Evolutionary conservation across 2,888 invertebrate genomes (phyloP), one percentile per base, ranked within the genome.

Genomic region (Zhuqinia jingwanae): DNA sequence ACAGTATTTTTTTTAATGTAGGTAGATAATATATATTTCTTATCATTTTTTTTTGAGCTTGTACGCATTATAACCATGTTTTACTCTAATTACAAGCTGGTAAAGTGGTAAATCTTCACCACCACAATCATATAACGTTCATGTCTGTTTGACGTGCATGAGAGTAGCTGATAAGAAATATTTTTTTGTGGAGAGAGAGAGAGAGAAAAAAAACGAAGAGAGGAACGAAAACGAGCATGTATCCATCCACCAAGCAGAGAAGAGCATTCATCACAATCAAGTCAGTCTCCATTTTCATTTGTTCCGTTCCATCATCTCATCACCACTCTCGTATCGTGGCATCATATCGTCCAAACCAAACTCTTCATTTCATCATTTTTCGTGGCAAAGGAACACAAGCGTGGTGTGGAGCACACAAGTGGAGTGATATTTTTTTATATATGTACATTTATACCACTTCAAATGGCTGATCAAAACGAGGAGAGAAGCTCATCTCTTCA

Each of bases 11-110:
- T 6, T 36, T 36, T 3, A 36, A 22, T 42, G 17, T 45, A 45
- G 42, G 13, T n/a, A 22, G 60, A 30, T 8, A 68, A n/a, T 8
- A 36, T 13, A 20, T 68, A 53, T 65, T 22, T 53, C 56, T 75
- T 75, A 75, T 75, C 75, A 75, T 56, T 56, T 25, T 3, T 3
- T 17, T 11, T 1, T 50, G 36, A 36, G 36, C 36, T 36, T 36
- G 11, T 56, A 75, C 13, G 36, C 30, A 75, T 56, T 56, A 75
- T 75, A 15, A 75, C 3, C 0, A 25, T 70, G 3, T 75, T 56
- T 56, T 25, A 13, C 36, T 75, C 75, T 75, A 75, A 75, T 75
- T 75, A 56, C 75, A 75, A 75, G 75, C 42, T 75, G 56, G 75
- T 75, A 75, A 75, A 75, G 22, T 75, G 56, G 75, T 75, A 75